phyloP scores from a whole-genome alignment of 2,797 vertebrate genomes.

The Geotrypetes seraphini region DNA sequence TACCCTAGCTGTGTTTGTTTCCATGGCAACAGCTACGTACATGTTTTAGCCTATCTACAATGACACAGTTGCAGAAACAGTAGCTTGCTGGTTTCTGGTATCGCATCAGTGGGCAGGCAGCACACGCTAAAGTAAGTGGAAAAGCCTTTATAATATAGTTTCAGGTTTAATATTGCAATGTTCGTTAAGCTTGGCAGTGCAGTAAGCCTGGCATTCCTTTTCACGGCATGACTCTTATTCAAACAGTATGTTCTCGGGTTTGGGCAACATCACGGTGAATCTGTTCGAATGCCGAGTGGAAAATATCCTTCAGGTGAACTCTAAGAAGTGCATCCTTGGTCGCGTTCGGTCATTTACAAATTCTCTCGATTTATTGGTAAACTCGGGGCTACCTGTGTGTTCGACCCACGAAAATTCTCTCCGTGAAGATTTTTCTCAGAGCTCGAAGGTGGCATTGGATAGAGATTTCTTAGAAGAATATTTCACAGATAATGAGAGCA shows the following conservation, averaged over 20 bases:
- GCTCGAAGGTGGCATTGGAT: too few relatives aligned
- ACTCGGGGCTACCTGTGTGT: too few relatives aligned
- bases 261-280: conserved; percentile 12
- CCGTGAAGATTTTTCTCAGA: too few relatives aligned
- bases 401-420: too few relatives aligned
- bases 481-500: too few relatives aligned
- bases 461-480: too few relatives aligned
- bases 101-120: conserved; percentile 44
- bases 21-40: conserved; percentile 64
- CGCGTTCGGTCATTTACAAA: neutral
- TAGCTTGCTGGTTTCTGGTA: conserved; percentile 52
- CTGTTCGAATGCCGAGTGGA: conserved; percentile 14
- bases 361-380: too few relatives aligned
- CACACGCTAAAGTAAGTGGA: conserved; percentile 46
- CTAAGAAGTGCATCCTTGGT: neutral
- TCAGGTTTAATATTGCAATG: conserved; percentile 17
- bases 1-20: conserved; percentile 61
- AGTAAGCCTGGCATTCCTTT: neutral
- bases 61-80: conserved; percentile 66
- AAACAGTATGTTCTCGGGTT: conserved; percentile 23
- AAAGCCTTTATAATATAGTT: conserved; percentile 39
- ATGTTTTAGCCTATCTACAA: conserved; percentile 54
- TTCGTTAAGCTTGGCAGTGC: conserved; percentile 9
- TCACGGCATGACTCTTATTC: too few relatives aligned
- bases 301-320: conserved; percentile 5